A percentile compares a stretch with the other conserved stretches of the same genome.
phyloP scores from a whole-genome alignment of 2,113 vertebrate genomes.

The Dasyprocta punctata region DNA sequence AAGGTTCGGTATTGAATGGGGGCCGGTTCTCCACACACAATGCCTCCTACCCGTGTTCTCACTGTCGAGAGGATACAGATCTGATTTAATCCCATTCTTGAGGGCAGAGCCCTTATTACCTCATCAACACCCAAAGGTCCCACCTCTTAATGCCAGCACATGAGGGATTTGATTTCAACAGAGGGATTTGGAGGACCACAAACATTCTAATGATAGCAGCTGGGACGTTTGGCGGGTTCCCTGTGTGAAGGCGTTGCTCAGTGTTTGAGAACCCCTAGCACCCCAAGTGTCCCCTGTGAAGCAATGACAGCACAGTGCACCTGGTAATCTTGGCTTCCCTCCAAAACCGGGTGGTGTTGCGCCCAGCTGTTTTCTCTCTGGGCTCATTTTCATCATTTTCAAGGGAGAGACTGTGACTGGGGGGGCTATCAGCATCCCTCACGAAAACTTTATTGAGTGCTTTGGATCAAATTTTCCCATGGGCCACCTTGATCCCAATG shows the following conservation, averaged over 20 bases:
- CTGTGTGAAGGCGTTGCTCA: not conserved
- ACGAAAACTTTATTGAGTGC: not conserved
- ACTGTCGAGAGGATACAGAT: not conserved
- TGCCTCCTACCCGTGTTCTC: not conserved
- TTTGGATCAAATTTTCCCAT: not conserved
- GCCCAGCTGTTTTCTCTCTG: not conserved
- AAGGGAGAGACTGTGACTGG: not conserved
- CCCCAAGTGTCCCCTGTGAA: not conserved
- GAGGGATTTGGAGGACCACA: not conserved
- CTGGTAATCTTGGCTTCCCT: not conserved
- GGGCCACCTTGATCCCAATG: not conserved
- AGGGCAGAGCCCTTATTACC: not conserved
- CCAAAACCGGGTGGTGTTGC: not conserved
- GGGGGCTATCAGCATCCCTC: not conserved
- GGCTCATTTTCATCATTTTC: not conserved
- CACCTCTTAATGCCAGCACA: not conserved
- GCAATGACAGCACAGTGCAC: not conserved
- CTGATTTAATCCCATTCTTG: not conserved
- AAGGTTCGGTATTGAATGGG: not conserved
- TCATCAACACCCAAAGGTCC: not conserved
- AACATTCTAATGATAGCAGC: not conserved
- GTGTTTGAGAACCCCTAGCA: not conserved
- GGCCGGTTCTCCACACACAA: not conserved
- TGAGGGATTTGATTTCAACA: not conserved
- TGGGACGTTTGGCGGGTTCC: not conserved